A percentile compares a stretch with the other conserved stretches of the same genome.
These are phyloP conservation scores for Zaprionus kolodkinae DNA, from an alignment of 1,140 invertebrate genomes.

Conservation along the genomic window DNA sequence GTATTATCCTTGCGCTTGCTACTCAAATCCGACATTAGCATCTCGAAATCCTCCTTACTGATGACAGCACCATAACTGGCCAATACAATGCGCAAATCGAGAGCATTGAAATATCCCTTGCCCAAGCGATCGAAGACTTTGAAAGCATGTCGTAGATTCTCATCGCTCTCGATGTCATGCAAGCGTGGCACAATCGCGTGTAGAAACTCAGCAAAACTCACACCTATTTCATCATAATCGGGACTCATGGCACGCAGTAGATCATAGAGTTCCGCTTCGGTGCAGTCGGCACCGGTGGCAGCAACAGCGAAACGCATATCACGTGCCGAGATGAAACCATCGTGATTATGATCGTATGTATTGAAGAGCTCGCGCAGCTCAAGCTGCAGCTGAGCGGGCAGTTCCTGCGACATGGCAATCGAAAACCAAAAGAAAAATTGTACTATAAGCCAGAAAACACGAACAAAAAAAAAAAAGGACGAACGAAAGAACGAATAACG, in stretches of 20 bases:
- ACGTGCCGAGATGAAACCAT: background rate
- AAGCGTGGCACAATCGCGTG: conserved; percentile 30
- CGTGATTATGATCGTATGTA: conserved; percentile 26
- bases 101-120: conserved; percentile 24
- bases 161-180: conserved; percentile 16
- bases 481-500: background rate
- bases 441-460: background rate
- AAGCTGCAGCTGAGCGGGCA: background rate
- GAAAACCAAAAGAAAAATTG: background rate
- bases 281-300: conserved; percentile 30
- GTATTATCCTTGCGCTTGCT: background rate
- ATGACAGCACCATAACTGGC: conserved; percentile 26
- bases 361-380: conserved; percentile 45
- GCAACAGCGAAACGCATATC: conserved; percentile 41
- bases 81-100: conserved; percentile 47
- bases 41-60: conserved; percentile 29
- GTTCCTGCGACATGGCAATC: background rate
- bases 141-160: conserved; percentile 35
- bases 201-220: conserved; percentile 20
- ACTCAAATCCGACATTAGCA: conserved; percentile 35
- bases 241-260: conserved; percentile 17
- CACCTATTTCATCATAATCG: background rate
- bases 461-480: conserved; percentile 13
- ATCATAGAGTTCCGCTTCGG: conserved; percentile 60
- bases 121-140: conserved; percentile 35